Conservation (phyloP, 2,113 vertebrate genomes). For the Xyliphius kryptos region DNA sequence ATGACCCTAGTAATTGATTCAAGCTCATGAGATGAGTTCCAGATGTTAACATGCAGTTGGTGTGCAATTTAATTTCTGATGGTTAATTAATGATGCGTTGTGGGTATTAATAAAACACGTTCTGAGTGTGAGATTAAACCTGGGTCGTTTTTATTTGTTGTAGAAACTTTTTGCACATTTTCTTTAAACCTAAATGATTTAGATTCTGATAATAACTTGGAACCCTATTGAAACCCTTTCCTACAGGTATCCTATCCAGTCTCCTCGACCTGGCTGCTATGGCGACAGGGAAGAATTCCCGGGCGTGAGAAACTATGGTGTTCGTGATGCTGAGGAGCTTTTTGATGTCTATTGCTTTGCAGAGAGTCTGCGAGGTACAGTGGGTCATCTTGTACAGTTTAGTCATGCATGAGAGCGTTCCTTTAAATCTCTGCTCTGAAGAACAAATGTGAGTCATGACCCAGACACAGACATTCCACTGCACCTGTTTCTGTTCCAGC, state of each 20-base stretch:
- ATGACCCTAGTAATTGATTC: too few relatives aligned
- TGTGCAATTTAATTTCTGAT: too few relatives aligned
- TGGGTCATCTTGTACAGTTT: slow-evolving; percentile 37
- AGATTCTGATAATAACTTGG: too few relatives aligned
- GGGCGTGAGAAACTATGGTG: slow-evolving; percentile 89
- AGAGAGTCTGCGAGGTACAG: slow-evolving; percentile 71
- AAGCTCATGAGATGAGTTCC: too few relatives aligned
- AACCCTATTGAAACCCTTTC: too few relatives aligned
- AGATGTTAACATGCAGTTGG: too few relatives aligned
- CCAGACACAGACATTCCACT: slow-evolving; percentile 21
- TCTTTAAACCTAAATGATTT: too few relatives aligned
- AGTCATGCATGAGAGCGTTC: slow-evolving; percentile 33
- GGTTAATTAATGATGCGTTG: too few relatives aligned
- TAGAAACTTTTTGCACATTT: too few relatives aligned
- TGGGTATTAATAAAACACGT: too few relatives aligned
- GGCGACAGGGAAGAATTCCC: slow-evolving; percentile 88
- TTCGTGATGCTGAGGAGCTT: slow-evolving; percentile 68
- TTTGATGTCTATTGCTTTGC: slow-evolving; percentile 95
- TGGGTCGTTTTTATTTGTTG: too few relatives aligned
- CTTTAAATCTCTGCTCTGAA: slow-evolving; percentile 19
- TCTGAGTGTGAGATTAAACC: too few relatives aligned
- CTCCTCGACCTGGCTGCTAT: slow-evolving; percentile 89
- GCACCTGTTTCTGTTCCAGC: slow-evolving; percentile 33
- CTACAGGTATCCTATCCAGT: slow-evolving; percentile 88
- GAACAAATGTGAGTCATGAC: slow-evolving; percentile 17